Evolutionary conservation across 1,140 invertebrate species (phyloP).

Genomic region (Leptinotarsa undecemlineata): DNA sequence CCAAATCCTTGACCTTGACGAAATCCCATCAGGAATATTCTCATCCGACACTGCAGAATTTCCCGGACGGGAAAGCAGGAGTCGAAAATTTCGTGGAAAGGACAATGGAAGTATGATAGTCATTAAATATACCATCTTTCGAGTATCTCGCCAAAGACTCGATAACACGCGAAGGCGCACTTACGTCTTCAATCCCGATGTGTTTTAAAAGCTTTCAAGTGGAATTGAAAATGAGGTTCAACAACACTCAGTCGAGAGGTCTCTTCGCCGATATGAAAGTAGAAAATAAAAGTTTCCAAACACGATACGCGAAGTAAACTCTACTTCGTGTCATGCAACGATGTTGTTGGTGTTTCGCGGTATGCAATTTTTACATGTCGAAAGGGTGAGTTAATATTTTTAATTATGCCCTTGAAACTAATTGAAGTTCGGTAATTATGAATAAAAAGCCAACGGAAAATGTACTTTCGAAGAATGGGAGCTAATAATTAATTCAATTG

Average conservation of each 20-base stretch:
- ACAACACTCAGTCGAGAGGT: slow-evolving; percentile 1
- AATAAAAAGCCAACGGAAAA: no score
- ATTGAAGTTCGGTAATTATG: no score
- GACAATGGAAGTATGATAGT: slow-evolving; percentile 5
- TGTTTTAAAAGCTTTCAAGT: not conserved
- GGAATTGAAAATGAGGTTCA: not conserved
- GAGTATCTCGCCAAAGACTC: not conserved
- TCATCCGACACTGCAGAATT: no score
- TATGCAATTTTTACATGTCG: no score
- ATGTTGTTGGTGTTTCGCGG: not conserved
- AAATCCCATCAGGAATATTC: no score
- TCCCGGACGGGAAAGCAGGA: not conserved
- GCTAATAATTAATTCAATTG: no score
- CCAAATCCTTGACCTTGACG: no score
- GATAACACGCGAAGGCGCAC: not conserved
- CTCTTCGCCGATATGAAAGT: not conserved
- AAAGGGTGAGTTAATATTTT: no score
- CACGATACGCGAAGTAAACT: not conserved
- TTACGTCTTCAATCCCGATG: not conserved
- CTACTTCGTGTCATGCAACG: not conserved
- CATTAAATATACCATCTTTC: not conserved
- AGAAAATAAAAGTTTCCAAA: slow-evolving; percentile 6
- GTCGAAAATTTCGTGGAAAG: not conserved
- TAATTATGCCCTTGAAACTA: no score
- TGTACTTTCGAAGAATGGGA: no score